Base-by-base conservation (phyloP, 2,797 vertebrate species). In the Acipenser transmontanus region DNA sequence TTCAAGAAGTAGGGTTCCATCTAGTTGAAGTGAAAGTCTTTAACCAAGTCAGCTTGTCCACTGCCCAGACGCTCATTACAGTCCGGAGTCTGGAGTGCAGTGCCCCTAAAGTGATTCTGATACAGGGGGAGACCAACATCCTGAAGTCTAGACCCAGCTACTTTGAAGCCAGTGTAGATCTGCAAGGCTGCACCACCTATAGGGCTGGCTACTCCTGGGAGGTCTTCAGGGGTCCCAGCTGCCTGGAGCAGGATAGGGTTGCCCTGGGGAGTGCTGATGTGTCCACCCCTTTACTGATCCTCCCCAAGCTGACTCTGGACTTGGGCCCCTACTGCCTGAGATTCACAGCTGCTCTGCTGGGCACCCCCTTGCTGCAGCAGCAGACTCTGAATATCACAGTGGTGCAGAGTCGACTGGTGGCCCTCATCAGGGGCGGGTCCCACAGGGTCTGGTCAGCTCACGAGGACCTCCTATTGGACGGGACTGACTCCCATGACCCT, bases 341-440 rank as follows among this genome's bases (percentile, higher is more conserved):
- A 14, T 90, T 91, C 71, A 88, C 81, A 0, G 72, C 79, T 49
- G 78, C 73, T 8, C 76, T 91, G 59, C 72, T 75, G 7, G 83
- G 79, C 68, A 91, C 89, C 12, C 87, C 87, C 49, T 50, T 93
- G 8, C 20, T 69, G 6, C 71, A 76, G 48, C 71, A 73, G 50
- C 64, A 63, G 51, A 80, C 69, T 8, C 68, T 69, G 1, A 70
- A 50, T 13, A 48, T 92, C 11, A 79, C 77, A 2, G 89, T 92
- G 50, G 67, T 80, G 48, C 76, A 83, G 66, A 88, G 87, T 50
- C 74, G 76, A 0, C 69, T 92, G 61, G 80, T 88, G 8, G 81
- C 91, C 8, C 49, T 83, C 51, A 91, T 92, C 68, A 81, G 78
- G 66, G 91, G 91, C 60, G 91, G 92, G 6, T 85, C 87, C 1